Evolutionary conservation across 2,888 invertebrate genomes (phyloP).

Genomic region (Caenorhabditis imperialis): DNA sequence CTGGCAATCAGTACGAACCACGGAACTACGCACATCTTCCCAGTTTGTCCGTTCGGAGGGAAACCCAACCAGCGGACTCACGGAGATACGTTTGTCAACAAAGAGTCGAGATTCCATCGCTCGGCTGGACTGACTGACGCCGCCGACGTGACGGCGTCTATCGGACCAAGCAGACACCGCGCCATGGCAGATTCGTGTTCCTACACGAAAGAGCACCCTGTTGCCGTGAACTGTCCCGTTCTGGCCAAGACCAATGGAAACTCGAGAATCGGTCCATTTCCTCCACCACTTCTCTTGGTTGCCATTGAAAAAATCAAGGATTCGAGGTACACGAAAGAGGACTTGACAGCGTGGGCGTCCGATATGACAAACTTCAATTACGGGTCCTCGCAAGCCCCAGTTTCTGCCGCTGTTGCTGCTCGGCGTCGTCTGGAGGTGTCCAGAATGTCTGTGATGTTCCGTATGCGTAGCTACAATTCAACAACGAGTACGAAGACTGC

Average conservation of each 20-base stretch:
- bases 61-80: conserved; percentile 92
- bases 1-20: conserved; percentile 91
- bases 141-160: conserved; percentile 47
- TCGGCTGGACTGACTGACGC: conserved; percentile 88
- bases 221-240: conserved; percentile 8
- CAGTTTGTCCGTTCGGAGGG: conserved; percentile 90
- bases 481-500: conserved; percentile 23
- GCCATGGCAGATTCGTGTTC: conserved; percentile 23
- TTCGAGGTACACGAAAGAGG: conserved; percentile 67
- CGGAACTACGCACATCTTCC: conserved; percentile 97
- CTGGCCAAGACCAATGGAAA: conserved; percentile 81
- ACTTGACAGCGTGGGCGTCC: conserved; percentile 73
- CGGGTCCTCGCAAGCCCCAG: conserved; percentile 33
- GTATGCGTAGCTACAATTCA: conserved; percentile 36
- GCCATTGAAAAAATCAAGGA: conserved; percentile 89
- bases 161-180: conserved; percentile 48
- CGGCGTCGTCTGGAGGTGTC: conserved; percentile 43
- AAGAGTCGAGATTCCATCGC: conserved; percentile 86
- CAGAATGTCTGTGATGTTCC: conserved; percentile 61
- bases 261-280: conserved; percentile 91
- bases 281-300: conserved; percentile 86
- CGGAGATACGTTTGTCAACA: conserved; percentile 93
- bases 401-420: conserved; percentile 24
- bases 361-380: conserved; percentile 63
- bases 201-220: conserved; percentile 52